Percentiles rank a stretch among this genome's conserved stretches.
These are phyloP conservation scores for Azemiops feae DNA, from an alignment of 2,113 vertebrate genomes.

Conservation along the genomic window DNA sequence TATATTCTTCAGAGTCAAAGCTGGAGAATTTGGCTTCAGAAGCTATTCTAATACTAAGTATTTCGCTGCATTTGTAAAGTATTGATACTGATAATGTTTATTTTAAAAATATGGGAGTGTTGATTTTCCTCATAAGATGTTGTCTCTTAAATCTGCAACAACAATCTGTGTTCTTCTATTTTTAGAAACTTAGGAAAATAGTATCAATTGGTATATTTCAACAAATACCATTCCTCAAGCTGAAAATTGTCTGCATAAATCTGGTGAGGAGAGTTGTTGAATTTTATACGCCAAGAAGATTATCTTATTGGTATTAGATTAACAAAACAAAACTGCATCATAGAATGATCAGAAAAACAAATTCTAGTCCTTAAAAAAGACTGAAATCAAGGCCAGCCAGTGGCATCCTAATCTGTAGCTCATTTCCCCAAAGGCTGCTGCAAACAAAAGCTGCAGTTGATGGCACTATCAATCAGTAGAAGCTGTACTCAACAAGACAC, in stretches of 20 bases:
- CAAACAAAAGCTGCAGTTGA: slow-evolving; percentile 17
- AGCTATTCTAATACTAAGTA: not conserved
- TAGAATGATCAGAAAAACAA: not conserved
- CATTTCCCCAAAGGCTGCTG: not conserved
- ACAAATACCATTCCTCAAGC: slow-evolving; percentile 22
- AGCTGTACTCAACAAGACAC: not conserved
- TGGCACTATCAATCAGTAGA: not conserved
- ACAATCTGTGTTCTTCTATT: not conserved
- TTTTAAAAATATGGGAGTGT: not conserved
- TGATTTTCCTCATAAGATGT: not conserved
- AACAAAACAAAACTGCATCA: not conserved
- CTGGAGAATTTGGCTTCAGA: not conserved
- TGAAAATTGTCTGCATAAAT: not conserved
- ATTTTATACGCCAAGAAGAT: not conserved
- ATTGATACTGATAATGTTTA: slow-evolving; percentile 6
- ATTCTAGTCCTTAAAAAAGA: not conserved
- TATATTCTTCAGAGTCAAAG: not conserved
- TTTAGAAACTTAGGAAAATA: slow-evolving; percentile 27
- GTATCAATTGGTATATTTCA: slow-evolving; percentile 31
- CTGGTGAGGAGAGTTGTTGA: rapidly evolving
- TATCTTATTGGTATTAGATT: not conserved
- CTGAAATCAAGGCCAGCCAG: not conserved
- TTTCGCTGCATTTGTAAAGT: slow-evolving; percentile 10
- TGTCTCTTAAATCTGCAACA: not conserved
- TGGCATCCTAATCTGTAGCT: not conserved